Evolutionary conservation across 1,140 invertebrate genomes (phyloP).

Genomic region (Bombus cullumanus): DNA sequence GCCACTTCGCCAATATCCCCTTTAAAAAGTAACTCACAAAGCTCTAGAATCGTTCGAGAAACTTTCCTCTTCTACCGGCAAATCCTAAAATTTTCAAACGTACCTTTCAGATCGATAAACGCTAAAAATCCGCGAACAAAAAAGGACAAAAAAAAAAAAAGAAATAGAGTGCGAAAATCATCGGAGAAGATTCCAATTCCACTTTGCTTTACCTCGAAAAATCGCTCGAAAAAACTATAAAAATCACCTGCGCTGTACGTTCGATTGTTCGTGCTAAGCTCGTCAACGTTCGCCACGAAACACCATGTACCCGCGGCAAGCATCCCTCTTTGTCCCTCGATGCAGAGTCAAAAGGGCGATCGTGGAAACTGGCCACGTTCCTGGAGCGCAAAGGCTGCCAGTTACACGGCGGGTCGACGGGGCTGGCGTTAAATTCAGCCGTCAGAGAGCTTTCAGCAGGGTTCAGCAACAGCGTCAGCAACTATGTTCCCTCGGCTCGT

Average conservation of each 20-base stretch:
- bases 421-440: conserved; percentile 76
- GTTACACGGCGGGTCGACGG: conserved; percentile 57
- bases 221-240: not conserved
- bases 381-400: conserved; percentile 37
- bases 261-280: not conserved
- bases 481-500: conserved; percentile 45
- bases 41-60: too few relatives aligned
- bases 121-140: too few relatives aligned
- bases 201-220: not conserved
- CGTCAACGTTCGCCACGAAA: too few relatives aligned
- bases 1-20: too few relatives aligned
- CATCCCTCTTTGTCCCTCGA: not conserved
- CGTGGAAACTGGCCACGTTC: conserved; percentile 53
- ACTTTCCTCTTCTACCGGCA: too few relatives aligned
- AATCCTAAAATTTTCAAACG: too few relatives aligned
- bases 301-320: not conserved
- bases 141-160: too few relatives aligned
- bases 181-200: too few relatives aligned
- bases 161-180: too few relatives aligned
- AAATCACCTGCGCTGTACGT: not conserved
- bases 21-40: too few relatives aligned
- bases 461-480: conserved; percentile 56
- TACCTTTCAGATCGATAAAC: too few relatives aligned
- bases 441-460: conserved; percentile 64
- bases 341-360: conserved; percentile 13